phyloP scores from a whole-genome alignment of 1,140 invertebrate genomes.

The Parapsyche elsis region DNA sequence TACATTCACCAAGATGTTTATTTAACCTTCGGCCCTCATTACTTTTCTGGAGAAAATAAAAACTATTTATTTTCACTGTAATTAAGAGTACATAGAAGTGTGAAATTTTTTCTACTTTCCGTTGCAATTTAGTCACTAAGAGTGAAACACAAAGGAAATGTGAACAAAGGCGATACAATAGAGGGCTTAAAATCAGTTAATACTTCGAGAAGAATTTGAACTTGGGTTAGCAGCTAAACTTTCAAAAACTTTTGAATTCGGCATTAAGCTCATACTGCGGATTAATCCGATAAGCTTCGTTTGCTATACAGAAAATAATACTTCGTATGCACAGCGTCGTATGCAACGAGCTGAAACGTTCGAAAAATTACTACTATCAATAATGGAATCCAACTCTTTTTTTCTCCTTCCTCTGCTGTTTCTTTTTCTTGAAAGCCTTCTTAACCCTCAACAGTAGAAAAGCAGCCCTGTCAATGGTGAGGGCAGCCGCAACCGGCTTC shows the following conservation, averaged over 20 bases:
- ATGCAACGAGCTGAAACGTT: neutral
- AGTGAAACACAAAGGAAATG: neutral
- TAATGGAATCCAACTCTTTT: conserved; percentile 67
- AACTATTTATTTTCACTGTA: too few relatives aligned
- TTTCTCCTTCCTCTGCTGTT: conserved; percentile 84
- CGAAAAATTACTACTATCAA: neutral
- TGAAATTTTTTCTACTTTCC: too few relatives aligned
- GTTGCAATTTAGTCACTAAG: neutral
- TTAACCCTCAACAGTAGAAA: conserved; percentile 88
- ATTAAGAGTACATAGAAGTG: too few relatives aligned
- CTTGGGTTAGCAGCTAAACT: neutral
- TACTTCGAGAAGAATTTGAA: conserved; percentile 2
- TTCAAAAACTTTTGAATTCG: neutral
- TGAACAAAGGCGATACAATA: neutral
- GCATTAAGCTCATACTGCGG: neutral
- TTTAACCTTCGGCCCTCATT: too few relatives aligned
- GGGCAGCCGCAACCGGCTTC: conserved; percentile 65
- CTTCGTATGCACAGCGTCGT: neutral
- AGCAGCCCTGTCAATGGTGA: conserved; percentile 87
- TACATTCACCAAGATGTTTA: too few relatives aligned
- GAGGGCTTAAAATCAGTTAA: neutral
- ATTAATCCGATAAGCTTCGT: neutral
- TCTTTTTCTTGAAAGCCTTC: conserved; percentile 90
- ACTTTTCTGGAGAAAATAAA: too few relatives aligned
- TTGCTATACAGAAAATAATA: neutral